These are phyloP conservation scores for Tachina lurida DNA, from an alignment of 2,888 invertebrate species.

Conservation along the genomic window DNA sequence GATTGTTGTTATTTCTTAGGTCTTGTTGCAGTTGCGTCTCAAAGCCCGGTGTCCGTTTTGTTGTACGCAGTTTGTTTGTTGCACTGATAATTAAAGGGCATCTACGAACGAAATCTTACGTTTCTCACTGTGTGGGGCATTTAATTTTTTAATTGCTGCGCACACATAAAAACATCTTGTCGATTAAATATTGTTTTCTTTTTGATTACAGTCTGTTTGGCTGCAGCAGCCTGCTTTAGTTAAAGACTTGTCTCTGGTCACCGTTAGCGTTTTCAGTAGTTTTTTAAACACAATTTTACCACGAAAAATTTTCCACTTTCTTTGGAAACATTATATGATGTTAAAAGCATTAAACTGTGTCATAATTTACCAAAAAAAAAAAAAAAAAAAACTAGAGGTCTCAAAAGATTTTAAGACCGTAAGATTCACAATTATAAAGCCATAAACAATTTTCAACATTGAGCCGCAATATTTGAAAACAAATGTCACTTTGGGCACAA, in stretches of 20 bases:
- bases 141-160: constrained; percentile 69
- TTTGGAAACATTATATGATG: too few species aligned
- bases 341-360: too few species aligned
- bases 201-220: constrained; percentile 62
- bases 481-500: too few species aligned
- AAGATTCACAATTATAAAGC: too few species aligned
- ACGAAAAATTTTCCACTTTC: too few species aligned
- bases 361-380: too few species aligned
- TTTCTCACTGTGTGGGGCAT: constrained; percentile 63
- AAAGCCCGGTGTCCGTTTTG: constrained; percentile 44
- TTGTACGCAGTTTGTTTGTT: constrained; percentile 50
- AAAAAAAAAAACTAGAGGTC: too few species aligned
- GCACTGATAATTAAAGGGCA: constrained; percentile 64
- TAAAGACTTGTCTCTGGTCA: background rate
- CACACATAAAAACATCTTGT: constrained; percentile 55
- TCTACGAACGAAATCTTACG: background rate
- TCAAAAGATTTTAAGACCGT: too few species aligned
- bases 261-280: background rate
- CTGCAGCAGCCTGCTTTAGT: constrained; percentile 48
- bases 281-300: too few species aligned
- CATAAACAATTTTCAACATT: too few species aligned
- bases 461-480: too few species aligned
- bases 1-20: constrained; percentile 9
- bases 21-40: constrained; percentile 32
- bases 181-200: constrained; percentile 17